Conservation (phyloP, 2,797 vertebrate species). For the Macroramphosus scolopax region DNA sequence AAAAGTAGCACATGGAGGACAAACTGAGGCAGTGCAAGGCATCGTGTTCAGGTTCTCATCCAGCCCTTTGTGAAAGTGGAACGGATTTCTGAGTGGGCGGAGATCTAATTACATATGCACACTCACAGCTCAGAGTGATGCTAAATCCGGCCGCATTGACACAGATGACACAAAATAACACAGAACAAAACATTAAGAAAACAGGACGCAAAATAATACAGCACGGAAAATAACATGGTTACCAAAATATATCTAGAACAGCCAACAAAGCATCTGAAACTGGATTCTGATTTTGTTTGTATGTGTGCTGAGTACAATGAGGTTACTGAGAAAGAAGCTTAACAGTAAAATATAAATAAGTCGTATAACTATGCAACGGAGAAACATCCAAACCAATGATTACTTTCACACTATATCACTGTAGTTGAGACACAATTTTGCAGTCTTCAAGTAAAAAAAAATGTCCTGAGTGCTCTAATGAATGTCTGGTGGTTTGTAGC, state of each 20-base stretch:
- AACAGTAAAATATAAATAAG: constrained; percentile 19
- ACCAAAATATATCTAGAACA: constrained; percentile 47
- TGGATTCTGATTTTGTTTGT: constrained; percentile 20
- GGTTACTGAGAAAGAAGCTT: constrained; percentile 32
- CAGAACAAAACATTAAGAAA: constrained; percentile 68
- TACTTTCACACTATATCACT: constrained; percentile 7
- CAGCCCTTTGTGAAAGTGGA: constrained; percentile 78
- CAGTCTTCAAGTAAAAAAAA: constrained; percentile 18
- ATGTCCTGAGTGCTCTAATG: constrained; percentile 1
- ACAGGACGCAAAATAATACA: constrained; percentile 61
- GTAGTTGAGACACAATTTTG: constrained; percentile 20
- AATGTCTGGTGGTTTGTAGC: constrained; percentile 27
- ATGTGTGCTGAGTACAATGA: constrained; percentile 17
- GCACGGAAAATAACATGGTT: constrained; percentile 52
- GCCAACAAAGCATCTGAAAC: constrained; percentile 26
- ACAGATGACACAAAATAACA: constrained; percentile 77
- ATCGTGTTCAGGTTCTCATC: constrained; percentile 69
- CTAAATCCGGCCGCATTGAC: constrained; percentile 79
- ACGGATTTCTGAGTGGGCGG: constrained; percentile 83
- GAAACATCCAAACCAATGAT: constrained; percentile 19
- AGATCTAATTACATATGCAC: constrained; percentile 85
- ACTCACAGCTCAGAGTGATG: constrained; percentile 79
- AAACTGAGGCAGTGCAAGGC: constrained; percentile 55
- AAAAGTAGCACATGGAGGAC: constrained; percentile 60
- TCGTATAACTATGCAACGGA: constrained; percentile 4